Evolutionary conservation across 2,888 invertebrate genomes (phyloP).

Genomic region (Drosophila pseudotakahashii): DNA sequence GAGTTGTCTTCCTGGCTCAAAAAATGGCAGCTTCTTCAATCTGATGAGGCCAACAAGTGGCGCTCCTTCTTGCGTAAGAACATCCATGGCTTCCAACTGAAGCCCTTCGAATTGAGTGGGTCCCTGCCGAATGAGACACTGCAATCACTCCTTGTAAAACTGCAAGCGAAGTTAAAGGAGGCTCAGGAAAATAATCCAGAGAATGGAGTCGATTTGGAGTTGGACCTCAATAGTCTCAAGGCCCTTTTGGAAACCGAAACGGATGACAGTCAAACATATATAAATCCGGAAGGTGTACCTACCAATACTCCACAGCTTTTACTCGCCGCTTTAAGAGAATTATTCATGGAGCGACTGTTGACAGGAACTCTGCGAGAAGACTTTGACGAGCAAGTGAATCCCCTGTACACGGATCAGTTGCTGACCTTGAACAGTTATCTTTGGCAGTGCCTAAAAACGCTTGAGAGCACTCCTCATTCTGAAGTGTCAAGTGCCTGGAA

Average conservation of each 20-base stretch:
- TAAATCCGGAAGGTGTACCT: constrained; percentile 17
- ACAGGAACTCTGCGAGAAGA: constrained; percentile 46
- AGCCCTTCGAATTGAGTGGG: constrained; percentile 46
- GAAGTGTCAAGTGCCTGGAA: constrained; percentile 56
- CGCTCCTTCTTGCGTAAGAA: constrained; percentile 47
- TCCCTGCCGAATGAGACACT: constrained; percentile 5
- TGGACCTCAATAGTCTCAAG: constrained; percentile 43
- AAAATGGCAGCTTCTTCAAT: constrained; percentile 72
- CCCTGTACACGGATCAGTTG: constrained; percentile 69
- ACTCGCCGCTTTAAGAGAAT: constrained; percentile 68
- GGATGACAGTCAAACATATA: constrained; percentile 33
- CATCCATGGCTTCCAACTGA: constrained; percentile 37
- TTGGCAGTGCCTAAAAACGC: constrained; percentile 66
- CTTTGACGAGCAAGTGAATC: constrained; percentile 62
- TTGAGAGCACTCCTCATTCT: constrained; percentile 52
- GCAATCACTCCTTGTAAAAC: constrained; percentile 15
- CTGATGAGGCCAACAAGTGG: constrained; percentile 62
- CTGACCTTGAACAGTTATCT: constrained; percentile 62
- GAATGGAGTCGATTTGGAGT: neutral
- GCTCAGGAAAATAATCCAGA: neutral
- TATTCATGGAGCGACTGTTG: constrained; percentile 70
- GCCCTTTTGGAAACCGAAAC: constrained; percentile 15
- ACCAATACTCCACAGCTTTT: constrained; percentile 37
- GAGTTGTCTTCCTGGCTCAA: constrained; percentile 61
- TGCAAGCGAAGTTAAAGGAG: constrained; percentile 44